These are phyloP conservation scores for Plemyria rubiginata DNA, from an alignment of 2,888 invertebrate genomes.

Conservation along the genomic window DNA sequence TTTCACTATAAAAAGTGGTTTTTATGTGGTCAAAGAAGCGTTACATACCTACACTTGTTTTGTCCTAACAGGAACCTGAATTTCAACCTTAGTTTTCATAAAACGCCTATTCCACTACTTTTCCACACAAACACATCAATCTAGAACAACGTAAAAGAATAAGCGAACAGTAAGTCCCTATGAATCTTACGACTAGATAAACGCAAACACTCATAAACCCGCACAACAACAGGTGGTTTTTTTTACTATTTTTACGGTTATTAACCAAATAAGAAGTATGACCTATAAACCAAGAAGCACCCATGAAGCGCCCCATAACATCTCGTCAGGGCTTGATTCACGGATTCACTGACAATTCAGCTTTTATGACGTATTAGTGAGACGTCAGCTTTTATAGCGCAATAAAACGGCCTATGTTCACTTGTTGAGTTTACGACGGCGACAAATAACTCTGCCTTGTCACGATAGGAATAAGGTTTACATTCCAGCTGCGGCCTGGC, in stretches of 20 bases:
- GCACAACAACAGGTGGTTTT: constrained; percentile 40
- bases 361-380: constrained; percentile 79
- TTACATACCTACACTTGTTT: too few relatives aligned
- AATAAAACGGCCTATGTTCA: constrained; percentile 77
- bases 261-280: constrained; percentile 57
- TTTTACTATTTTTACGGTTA: constrained; percentile 58
- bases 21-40: neutral
- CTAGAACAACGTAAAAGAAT: constrained; percentile 2
- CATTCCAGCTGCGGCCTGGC: constrained; percentile 1
- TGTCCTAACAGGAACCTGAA: neutral
- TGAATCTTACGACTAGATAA: constrained; percentile 24
- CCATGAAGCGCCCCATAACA: constrained; percentile 45
- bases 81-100: neutral
- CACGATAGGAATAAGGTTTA: constrained; percentile 21
- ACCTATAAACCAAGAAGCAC: constrained; percentile 50
- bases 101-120: neutral
- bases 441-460: constrained; percentile 43
- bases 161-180: constrained; percentile 12
- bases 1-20: too few relatives aligned
- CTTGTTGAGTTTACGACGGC: constrained; percentile 72
- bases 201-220: constrained; percentile 26
- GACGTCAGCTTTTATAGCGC: constrained; percentile 71
- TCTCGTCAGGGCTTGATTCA: constrained; percentile 50
- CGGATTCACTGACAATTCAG: constrained; percentile 50
- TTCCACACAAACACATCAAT: neutral